phyloP scores from a whole-genome alignment of 2,113 vertebrate genomes.

The Clarias batrachus region DNA sequence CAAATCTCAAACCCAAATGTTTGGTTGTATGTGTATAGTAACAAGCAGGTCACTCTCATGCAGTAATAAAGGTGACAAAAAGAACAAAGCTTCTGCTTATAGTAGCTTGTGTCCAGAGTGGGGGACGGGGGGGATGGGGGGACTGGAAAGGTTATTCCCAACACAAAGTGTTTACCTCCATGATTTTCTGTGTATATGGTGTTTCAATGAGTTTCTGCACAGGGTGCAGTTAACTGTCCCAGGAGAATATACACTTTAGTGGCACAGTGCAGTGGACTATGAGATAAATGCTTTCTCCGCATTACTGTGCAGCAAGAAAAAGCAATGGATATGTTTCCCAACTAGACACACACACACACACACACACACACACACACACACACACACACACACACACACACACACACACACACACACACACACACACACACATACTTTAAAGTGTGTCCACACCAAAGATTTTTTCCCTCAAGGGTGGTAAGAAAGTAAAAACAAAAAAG shows the following conservation, averaged over 20 bases:
- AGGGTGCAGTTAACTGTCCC: slow-evolving; percentile 66
- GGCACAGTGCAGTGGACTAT: slow-evolving; percentile 62
- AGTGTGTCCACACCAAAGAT: slow-evolving; percentile 26
- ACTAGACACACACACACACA: slow-evolving; percentile 40
- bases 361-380: slow-evolving; percentile 43
- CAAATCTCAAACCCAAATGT: too few species aligned
- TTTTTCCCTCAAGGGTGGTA: neutral
- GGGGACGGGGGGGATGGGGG: neutral
- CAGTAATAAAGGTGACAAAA: slow-evolving; percentile 36
- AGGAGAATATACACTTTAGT: slow-evolving; percentile 64
- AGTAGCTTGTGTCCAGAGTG: neutral
- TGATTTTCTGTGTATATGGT: slow-evolving; percentile 31
- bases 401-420: too few species aligned
- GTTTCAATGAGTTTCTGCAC: slow-evolving; percentile 35
- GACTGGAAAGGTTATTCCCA: slow-evolving; percentile 10
- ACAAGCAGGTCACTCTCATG: slow-evolving; percentile 37
- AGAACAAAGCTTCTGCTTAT: neutral
- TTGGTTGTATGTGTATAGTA: neutral
- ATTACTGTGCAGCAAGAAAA: slow-evolving; percentile 62
- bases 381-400: neutral
- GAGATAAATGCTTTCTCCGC: slow-evolving; percentile 69
- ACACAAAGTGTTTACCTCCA: slow-evolving; percentile 48
- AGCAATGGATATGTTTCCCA: slow-evolving; percentile 59
- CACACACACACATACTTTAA: slow-evolving; percentile 39
- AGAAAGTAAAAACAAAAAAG: neutral